phyloP scores from a whole-genome alignment of 1,140 invertebrate genomes.

The Arctopsyche grandis region DNA sequence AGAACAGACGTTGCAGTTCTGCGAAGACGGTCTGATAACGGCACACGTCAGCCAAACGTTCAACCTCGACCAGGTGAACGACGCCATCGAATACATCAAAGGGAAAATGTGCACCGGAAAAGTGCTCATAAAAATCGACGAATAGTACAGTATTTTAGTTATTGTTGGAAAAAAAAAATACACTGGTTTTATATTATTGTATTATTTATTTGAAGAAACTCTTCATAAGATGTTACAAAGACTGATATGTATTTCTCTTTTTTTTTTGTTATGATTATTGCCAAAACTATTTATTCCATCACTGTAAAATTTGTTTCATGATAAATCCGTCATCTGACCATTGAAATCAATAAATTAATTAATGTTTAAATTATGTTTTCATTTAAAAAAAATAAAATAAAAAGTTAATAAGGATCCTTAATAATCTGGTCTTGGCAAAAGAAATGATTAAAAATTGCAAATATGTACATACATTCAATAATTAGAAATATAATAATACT shows the following conservation, averaged over 20 bases:
- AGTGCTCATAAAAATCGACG: constrained; percentile 61
- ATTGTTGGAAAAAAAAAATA: not conserved
- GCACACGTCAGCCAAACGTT: constrained; percentile 65
- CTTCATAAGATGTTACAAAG: constrained; percentile 30
- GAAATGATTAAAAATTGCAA: too few relatives aligned
- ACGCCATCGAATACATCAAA: constrained; percentile 64
- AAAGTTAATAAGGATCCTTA: too few relatives aligned
- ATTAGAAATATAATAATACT: too few relatives aligned
- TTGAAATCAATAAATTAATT: too few relatives aligned
- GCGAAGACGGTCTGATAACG: constrained; percentile 63
- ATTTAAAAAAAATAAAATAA: too few relatives aligned
- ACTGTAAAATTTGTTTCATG: not conserved
- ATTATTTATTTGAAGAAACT: constrained; percentile 26
- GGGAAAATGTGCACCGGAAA: constrained; percentile 66
- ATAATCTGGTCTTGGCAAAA: too few relatives aligned
- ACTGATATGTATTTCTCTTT: constrained; percentile 15
- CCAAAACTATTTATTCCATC: constrained; percentile 13
- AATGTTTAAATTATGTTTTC: too few relatives aligned
- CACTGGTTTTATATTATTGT: not conserved
- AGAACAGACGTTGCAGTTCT: constrained; percentile 66
- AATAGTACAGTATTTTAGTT: not conserved
- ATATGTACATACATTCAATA: too few relatives aligned
- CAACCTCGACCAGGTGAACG: constrained; percentile 63
- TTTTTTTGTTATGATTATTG: constrained; percentile 14
- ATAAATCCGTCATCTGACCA: too few relatives aligned